Percentiles rank a stretch among this genome's conserved stretches.
Evolutionary conservation across 2,797 vertebrate genomes (phyloP).

Genomic region (Sebastes iracundus): DNA sequence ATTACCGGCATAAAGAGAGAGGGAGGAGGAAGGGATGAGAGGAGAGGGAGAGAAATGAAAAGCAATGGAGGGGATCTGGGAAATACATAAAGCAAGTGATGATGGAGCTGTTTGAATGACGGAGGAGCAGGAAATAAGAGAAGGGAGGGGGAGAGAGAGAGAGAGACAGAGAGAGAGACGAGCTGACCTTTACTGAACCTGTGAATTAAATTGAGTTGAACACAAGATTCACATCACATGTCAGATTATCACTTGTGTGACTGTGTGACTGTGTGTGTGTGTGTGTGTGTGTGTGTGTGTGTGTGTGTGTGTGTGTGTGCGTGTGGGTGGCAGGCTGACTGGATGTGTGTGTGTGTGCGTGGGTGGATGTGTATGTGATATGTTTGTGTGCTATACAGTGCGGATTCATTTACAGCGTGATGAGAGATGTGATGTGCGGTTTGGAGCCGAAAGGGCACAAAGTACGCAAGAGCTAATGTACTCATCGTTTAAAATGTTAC

Average conservation of each 20-base stretch:
- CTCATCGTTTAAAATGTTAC: not conserved
- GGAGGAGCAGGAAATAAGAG: not conserved
- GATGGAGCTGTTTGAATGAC: conserved; percentile 17
- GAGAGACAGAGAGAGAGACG: not conserved
- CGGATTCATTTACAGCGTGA: conserved; percentile 6
- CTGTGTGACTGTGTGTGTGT: not conserved
- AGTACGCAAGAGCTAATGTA: not conserved
- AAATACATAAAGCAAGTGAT: not conserved
- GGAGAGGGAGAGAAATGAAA: not conserved
- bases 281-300: conserved; percentile 1
- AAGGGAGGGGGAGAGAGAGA: not conserved
- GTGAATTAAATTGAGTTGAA: conserved; percentile 62
- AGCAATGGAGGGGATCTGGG: conserved; percentile 2
- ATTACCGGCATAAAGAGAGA: conserved; percentile 20
- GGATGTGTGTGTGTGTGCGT: not conserved
- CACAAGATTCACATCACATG: conserved; percentile 65
- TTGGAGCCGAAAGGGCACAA: conserved; percentile 14
- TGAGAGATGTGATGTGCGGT: conserved; percentile 2
- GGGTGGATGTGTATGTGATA: conserved; percentile 7
- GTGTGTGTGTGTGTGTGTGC: conserved; percentile 1
- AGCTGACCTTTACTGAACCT: conserved; percentile 70
- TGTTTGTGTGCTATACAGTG: conserved; percentile 8
- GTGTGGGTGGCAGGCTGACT: not conserved
- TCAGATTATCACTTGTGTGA: conserved; percentile 44
- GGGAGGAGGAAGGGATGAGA: not conserved